Percentiles rank a stretch among this genome's conserved stretches.
Conservation (phyloP, 2,797 vertebrate genomes). For the Crossoptilon crossoptilon region DNA sequence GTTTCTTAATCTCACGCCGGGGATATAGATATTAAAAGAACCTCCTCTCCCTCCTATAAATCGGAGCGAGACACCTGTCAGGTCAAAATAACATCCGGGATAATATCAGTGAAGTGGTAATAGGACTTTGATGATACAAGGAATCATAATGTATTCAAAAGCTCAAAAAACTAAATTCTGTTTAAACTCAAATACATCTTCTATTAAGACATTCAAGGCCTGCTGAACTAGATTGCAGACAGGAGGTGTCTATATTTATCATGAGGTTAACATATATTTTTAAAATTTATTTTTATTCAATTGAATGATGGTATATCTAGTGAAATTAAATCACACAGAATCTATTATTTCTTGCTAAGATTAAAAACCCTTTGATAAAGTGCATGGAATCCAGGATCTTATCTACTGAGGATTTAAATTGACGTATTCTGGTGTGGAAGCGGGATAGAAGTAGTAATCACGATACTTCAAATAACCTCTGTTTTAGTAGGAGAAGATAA, state of each 20-base stretch:
- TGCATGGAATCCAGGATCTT: neutral
- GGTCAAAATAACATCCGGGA: neutral
- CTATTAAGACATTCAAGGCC: neutral
- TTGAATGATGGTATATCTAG: neutral
- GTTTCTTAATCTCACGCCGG: too few species aligned
- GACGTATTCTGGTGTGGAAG: neutral
- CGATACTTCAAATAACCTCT: neutral
- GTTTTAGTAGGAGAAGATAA: slow-evolving; percentile 19
- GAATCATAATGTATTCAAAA: neutral
- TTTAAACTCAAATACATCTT: neutral
- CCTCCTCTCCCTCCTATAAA: too few species aligned
- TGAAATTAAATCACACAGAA: slow-evolving; percentile 6
- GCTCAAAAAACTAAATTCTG: neutral
- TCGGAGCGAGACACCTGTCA: too few species aligned
- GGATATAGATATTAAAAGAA: too few species aligned
- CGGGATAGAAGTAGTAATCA: neutral
- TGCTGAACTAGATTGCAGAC: neutral
- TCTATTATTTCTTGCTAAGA: neutral
- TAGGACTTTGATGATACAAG: slow-evolving; percentile 17
- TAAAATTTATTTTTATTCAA: neutral
- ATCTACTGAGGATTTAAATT: neutral
- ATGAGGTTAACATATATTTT: neutral
- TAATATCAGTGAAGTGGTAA: slow-evolving; percentile 8
- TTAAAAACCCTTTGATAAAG: neutral
- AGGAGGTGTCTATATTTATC: neutral